Evolutionary conservation across 2,113 vertebrate genomes (phyloP), one percentile per base, ranked within the genome.

Genomic region (Oryctolagus cuniculus): DNA sequence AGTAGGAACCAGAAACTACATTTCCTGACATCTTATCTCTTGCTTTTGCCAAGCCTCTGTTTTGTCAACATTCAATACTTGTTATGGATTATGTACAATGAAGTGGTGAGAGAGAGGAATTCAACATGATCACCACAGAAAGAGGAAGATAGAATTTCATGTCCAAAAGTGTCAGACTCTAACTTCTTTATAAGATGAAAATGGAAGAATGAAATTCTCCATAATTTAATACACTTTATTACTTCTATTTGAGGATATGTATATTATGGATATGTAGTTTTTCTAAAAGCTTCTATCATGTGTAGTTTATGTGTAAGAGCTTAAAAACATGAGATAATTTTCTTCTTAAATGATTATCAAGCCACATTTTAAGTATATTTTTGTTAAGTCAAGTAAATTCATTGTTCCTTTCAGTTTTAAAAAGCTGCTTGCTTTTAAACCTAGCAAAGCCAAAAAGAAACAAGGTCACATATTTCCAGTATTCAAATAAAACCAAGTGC

Each of bases 251-350:
- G 31, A 21, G 29, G 11, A 53, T 31, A 22, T 72, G 17, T 93
- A 83, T 66, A 36, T 81, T 73, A 29, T n/a, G 22, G 36, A 53
- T 69, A 29, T 4, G 2, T 11, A 22, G 10, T 88, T 87, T 86
- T 55, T 73, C 55, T 89, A 36, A 3, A 88, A 88, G 36, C 44
- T 82, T 36, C 61, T 95, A 22, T 73, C 15, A 34, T 90, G 22
- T 49, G 29, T 6, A 73, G 6, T 69, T 87, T 74, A 74, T 34
- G 6, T 79, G 25, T 44, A 34, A 89, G 79, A 74, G 25, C 21
- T 90, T 87, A 16, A 80, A 94, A 93, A 90, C 69, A 3, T 17
- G 36, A 69, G 19, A 58, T 80, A 11, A 77, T 75, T 94, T 87
- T 92, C 92, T 4, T 70, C 51, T 92, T 87, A 61, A 89, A 58